Evolutionary conservation across 2,797 vertebrate genomes (phyloP), one percentile per base, ranked within the genome.

Genomic region (Paguma larvata): DNA sequence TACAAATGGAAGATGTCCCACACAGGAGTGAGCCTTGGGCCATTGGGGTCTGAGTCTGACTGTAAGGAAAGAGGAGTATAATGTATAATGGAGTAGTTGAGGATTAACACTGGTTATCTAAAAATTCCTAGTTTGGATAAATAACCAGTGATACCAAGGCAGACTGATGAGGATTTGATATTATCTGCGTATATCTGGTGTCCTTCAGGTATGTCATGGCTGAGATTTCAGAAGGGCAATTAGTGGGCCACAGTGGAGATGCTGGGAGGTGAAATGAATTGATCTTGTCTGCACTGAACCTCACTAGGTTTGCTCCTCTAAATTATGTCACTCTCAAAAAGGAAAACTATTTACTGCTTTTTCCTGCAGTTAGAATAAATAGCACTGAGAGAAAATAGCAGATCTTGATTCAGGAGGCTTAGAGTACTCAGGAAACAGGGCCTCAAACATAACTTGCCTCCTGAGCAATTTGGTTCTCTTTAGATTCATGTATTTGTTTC

Each of bases 401-500:
- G 27, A 70, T 56, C 62, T 84, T 79, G 27, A 84, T 56, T 84
- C 70, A 78, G 70, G 32, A 90, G 80, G 27, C 16, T 80, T 34
- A 38, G 32, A 13, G 7, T 32, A 48, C 44, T 65, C 34, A 87
- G 41, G 79, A 68, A 62, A n/a, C 27, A 51, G 41, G 25, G 2
- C 18, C 77, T 68, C 30, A 23, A 46, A 56, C 3, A 1, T 32
- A 38, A 34, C 6, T 23, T 12, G 25, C 30, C 30, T 85, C 30
- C 86, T 25, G 70, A 82, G 34, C 7, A 27, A 56, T 48, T 73
- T 67, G 21, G 2, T 34, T 68, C 16, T 68, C 38, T 63, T 84
- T 86, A 86, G 82, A 44, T 88, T 41, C 68, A n/a, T 94, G 32
- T n/a, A 72, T 62, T 73, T 68, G 27, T 75, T 70, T 68, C 85